These are phyloP conservation scores for Gnathonemus echidnorhynchus DNA, from an alignment of 2,113 vertebrate genomes.

Conservation along the genomic window DNA sequence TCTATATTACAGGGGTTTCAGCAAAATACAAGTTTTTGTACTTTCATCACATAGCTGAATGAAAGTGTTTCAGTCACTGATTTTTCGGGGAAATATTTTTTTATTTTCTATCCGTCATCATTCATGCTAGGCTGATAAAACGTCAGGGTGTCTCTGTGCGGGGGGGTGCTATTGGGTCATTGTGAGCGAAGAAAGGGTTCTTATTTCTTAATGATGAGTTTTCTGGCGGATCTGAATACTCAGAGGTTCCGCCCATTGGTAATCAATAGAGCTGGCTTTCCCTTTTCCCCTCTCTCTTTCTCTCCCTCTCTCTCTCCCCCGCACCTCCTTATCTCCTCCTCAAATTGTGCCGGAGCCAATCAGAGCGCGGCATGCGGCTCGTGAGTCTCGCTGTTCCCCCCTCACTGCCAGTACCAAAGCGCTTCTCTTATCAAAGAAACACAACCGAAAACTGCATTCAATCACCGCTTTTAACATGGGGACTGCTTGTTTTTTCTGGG, in stretches of 20 bases:
- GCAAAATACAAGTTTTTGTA: not conserved
- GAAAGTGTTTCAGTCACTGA: not conserved
- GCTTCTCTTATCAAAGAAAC: conserved; percentile 60
- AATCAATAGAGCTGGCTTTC: conserved; percentile 22
- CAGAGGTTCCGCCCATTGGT: conserved; percentile 13
- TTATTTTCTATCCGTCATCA: not conserved
- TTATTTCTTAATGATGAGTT: conserved; percentile 17
- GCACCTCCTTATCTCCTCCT: conserved; percentile 35
- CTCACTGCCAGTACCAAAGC: conserved; percentile 47
- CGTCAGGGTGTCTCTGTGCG: not conserved
- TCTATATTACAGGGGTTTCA: not conserved
- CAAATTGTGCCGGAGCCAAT: conserved; percentile 63
- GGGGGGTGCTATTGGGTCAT: conserved; percentile 5
- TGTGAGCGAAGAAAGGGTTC: not conserved
- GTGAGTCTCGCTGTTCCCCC: conserved; percentile 49
- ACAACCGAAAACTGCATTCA: conserved; percentile 53
- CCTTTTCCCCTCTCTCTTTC: conserved; percentile 17
- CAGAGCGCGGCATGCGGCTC: conserved; percentile 59
- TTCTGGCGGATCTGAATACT: conserved; percentile 3
- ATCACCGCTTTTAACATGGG: conserved; percentile 68
- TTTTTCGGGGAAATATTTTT: not conserved
- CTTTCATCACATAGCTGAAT: not conserved
- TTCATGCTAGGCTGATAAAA: not conserved
- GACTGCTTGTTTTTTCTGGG: conserved; percentile 64
- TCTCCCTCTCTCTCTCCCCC: conserved; percentile 15